Evolutionary conservation across 53 echinoderm and acorn worm species (phyloP), one percentile per base, ranked within the genome.

Genomic region (Arbacia lixula): DNA sequence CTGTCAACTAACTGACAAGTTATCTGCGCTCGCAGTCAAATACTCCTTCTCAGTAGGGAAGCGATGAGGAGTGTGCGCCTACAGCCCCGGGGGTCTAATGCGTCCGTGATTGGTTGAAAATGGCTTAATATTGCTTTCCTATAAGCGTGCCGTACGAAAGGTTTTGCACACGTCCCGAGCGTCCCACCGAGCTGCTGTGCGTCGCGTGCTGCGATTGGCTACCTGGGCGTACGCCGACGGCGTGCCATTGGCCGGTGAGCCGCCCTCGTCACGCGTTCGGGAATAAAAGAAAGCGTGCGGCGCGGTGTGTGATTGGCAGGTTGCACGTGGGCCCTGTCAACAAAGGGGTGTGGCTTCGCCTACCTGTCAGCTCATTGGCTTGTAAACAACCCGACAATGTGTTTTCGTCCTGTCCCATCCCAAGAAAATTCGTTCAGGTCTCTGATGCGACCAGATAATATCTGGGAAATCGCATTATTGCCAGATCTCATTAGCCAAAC

Each of bases 131-230:
- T 81, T 61, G 39, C 63, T 63, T 81, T 81, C 82, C 49, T 63
- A 40, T 46, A 22, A 61, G 64, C 82, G 82, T 81, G 82, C 46
- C 82, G 37, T 77, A 77, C 77, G 57, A 34, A n/a, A 38, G 56
- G 77, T 77, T 77, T 58, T 42, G 64, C 82, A 49, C 64, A 46
- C 82, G 82, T 64, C 35, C 29, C 39, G 62, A 58, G 49, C 63
- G 61, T 54, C 87, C 82, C 51, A 42, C 82, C 69, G 24, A 43
- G 27, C 87, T 26, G 36, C 80, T 46, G 87, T 31, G 42, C 42
- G 82, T 67, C 87, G 87, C 87, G 87, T 87, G 87, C 71, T 76
- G 69, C 71, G 69, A 80, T 87, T 87, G 81, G 60, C 60, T 76
- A 52, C 56, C 36, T 69, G 81, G 35, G 27, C 82, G 82, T 57